Conservation (phyloP, 37 sponge, comb jelly and placozoan species). For the Aplysina aerophoba region DNA sequence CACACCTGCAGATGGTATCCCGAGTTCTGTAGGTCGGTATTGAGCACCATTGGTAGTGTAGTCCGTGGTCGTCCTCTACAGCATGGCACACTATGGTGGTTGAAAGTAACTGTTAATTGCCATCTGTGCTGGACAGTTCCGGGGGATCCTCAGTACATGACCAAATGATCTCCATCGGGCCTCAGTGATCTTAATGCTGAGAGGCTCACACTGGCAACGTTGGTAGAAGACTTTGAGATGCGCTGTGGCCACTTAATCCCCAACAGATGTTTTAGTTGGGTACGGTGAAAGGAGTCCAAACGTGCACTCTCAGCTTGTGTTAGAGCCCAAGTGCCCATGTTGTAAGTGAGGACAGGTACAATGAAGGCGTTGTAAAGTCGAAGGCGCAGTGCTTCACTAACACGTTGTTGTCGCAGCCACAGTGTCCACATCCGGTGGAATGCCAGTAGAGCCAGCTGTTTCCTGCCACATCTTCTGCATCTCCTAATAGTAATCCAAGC, state of each 20-base stretch:
- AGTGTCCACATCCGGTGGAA: conserved; percentile 32
- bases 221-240: conserved; percentile 26
- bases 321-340: conserved; percentile 26
- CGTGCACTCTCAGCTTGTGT: conserved; percentile 26
- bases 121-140: conserved; percentile 7
- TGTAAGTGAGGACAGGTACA: conserved; percentile 27
- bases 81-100: conserved; percentile 4
- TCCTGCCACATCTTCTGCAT: conserved; percentile 29
- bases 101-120: conserved; percentile 20
- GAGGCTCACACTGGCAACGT: conserved; percentile 29
- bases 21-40: conserved; percentile 9
- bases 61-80: conserved; percentile 33
- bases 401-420: conserved; percentile 7
- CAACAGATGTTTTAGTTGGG: conserved; percentile 13
- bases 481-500: conserved; percentile 27
- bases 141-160: conserved; percentile 28
- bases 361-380: conserved; percentile 39
- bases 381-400: conserved; percentile 19
- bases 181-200: conserved; percentile 22
- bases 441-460: conserved; percentile 34
- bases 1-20: not conserved
- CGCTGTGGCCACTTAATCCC: conserved; percentile 31
- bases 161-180: conserved; percentile 28
- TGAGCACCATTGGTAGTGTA: conserved; percentile 34
- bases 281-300: conserved; percentile 32